A percentile compares a stretch with the other conserved stretches of the same genome.
Evolutionary conservation across 2,797 vertebrate species (phyloP).

Genomic region (Pipistrellus pipistrellus): DNA sequence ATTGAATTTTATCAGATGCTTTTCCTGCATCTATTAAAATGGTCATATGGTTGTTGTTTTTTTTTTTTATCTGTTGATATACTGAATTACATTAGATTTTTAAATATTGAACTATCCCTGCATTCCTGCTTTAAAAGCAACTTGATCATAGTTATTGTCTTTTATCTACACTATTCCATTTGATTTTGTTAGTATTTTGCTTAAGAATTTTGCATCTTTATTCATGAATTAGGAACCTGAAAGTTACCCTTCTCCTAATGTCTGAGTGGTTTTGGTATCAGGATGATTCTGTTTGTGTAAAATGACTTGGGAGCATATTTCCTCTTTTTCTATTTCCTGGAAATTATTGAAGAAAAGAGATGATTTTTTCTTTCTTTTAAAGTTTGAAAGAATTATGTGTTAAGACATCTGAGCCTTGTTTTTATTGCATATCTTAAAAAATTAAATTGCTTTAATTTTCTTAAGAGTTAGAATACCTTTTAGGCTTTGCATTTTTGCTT

Average conservation of each 20-base stretch:
- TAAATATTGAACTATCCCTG: slow-evolving; percentile 42
- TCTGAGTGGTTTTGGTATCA: neutral
- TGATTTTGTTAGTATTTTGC: slow-evolving; percentile 28
- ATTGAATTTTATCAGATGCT: slow-evolving; percentile 46
- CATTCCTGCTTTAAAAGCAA: slow-evolving; percentile 40
- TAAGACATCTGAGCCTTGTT: slow-evolving; percentile 60
- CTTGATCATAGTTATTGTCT: neutral
- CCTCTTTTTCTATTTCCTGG: slow-evolving; percentile 11
- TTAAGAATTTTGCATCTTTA: slow-evolving; percentile 46
- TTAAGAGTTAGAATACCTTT: slow-evolving; percentile 55
- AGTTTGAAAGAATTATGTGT: slow-evolving; percentile 51
- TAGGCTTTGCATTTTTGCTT: slow-evolving; percentile 57
- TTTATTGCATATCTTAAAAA: slow-evolving; percentile 66
- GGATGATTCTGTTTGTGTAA: neutral
- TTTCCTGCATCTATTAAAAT: slow-evolving; percentile 33
- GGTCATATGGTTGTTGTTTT: neutral
- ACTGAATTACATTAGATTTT: slow-evolving; percentile 47
- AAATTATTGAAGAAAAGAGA: slow-evolving; percentile 59
- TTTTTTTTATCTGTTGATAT: slow-evolving; percentile 33
- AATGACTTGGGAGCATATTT: neutral
- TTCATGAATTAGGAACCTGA: slow-evolving; percentile 8
- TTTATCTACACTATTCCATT: neutral
- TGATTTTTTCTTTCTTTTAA: slow-evolving; percentile 44
- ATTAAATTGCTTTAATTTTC: slow-evolving; percentile 59
- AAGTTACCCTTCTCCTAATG: slow-evolving; percentile 8